Percentiles rank a stretch among this genome's conserved stretches.
Conservation (phyloP, 1,140 invertebrate genomes). For the Vollenhovia emeryi region DNA sequence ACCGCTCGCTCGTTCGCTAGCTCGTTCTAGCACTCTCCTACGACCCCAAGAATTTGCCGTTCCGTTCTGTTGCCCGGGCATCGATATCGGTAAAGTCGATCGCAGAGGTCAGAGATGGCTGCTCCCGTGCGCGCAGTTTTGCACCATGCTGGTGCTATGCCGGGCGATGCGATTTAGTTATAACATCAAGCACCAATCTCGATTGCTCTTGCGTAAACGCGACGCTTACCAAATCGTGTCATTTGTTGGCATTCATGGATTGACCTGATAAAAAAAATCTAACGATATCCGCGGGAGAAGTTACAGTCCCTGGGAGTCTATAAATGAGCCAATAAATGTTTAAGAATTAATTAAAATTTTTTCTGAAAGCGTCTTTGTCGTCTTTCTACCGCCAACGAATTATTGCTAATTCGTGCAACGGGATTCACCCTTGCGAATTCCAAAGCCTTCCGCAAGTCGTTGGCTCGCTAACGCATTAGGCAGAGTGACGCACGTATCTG, state of each 20-base stretch:
- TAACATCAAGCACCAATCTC: background rate
- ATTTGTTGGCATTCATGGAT: background rate
- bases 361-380: background rate
- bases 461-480: background rate
- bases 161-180: background rate
- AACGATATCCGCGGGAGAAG: too few species aligned
- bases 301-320: background rate
- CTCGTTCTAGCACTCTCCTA: conserved; percentile 60
- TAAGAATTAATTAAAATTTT: background rate
- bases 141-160: conserved; percentile 31
- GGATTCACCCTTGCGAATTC: background rate
- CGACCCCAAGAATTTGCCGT: conserved; percentile 81
- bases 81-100: conserved; percentile 65
- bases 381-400: background rate
- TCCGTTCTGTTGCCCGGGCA: conserved; percentile 63
- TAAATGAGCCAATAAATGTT: background rate
- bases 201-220: background rate
- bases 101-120: conserved; percentile 64
- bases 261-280: background rate
- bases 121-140: conserved; percentile 57
- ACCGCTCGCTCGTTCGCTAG: conserved; percentile 79
- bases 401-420: background rate
- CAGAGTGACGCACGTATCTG: background rate
- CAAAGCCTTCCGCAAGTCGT: background rate
- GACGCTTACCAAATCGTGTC: background rate